These are phyloP conservation scores for Parnassius mnemosyne DNA, from an alignment of 2,888 invertebrate species.

Conservation along the genomic window DNA sequence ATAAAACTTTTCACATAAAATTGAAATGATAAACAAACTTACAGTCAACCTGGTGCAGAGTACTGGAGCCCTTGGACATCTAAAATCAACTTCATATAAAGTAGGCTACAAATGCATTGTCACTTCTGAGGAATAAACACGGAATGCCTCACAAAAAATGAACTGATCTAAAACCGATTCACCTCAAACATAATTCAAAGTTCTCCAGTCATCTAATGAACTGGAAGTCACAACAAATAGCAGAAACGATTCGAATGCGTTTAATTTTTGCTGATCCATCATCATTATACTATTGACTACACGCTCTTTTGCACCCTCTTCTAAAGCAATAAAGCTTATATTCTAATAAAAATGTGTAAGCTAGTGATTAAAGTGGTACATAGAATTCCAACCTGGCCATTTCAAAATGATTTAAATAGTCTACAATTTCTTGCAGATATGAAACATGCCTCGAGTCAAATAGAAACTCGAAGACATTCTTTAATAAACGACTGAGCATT, in stretches of 20 bases:
- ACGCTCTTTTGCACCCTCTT: constrained; percentile 3
- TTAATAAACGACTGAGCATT: constrained; percentile 17
- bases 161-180: background rate
- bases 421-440: no score
- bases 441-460: constrained; percentile 10
- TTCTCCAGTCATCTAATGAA: constrained; percentile 24
- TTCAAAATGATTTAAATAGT: no score
- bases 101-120: no score
- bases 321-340: background rate
- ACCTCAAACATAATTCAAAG: constrained; percentile 19
- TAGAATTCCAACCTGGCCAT: background rate
- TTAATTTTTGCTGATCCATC: constrained; percentile 30
- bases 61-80: no score
- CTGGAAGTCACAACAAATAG: constrained; percentile 28
- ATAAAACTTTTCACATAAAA: no score
- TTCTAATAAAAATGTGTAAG: background rate
- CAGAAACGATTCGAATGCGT: constrained; percentile 27
- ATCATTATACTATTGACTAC: no score
- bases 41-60: no score
- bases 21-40: no score
- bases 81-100: no score
- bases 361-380: background rate
- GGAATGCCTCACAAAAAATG: no score
- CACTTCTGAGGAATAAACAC: no score
- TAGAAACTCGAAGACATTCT: constrained; percentile 8